Conservation (phyloP, 92 coral and sea anemone species). For the Phenganax stokvisi region DNA sequence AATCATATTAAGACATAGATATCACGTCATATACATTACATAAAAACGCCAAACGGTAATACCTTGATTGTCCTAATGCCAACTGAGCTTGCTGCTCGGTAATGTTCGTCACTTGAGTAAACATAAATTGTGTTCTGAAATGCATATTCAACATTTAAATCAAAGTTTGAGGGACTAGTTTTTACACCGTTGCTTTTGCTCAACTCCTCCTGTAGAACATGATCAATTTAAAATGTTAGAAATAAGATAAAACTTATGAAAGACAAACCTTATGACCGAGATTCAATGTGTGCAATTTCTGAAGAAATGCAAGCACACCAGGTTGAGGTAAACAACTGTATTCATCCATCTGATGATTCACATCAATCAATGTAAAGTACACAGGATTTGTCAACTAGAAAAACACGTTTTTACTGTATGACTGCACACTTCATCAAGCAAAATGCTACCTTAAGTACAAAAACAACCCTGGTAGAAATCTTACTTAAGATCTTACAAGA, state of each 20-base stretch:
- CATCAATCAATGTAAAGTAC: conserved; percentile 59
- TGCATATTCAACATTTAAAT: not conserved
- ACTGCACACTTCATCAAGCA: not conserved
- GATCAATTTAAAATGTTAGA: not conserved
- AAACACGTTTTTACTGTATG: not conserved
- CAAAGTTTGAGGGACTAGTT: not conserved
- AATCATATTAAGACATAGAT: not conserved
- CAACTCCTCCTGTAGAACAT: not conserved
- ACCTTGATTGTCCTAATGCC: conserved; percentile 67
- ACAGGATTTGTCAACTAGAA: conserved; percentile 55
- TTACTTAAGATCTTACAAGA: too few species aligned
- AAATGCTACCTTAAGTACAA: not conserved
- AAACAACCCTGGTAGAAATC: too few species aligned
- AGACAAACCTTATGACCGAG: conserved; percentile 58
- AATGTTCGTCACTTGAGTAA: conserved; percentile 52
- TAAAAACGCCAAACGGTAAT: not conserved
- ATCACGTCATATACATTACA: not conserved
- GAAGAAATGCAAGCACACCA: conserved; percentile 73
- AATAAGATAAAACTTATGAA: not conserved
- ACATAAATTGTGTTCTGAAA: conserved; percentile 52
- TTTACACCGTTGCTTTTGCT: not conserved
- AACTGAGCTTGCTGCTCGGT: conserved; percentile 52
- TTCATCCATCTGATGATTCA: conserved; percentile 37
- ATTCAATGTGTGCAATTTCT: conserved; percentile 65
- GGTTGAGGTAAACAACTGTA: conserved; percentile 63